A percentile compares a stretch with the other conserved stretches of the same genome.
These are phyloP conservation scores for Gulo gulo DNA, from an alignment of 2,113 vertebrate genomes.

Conservation along the genomic window DNA sequence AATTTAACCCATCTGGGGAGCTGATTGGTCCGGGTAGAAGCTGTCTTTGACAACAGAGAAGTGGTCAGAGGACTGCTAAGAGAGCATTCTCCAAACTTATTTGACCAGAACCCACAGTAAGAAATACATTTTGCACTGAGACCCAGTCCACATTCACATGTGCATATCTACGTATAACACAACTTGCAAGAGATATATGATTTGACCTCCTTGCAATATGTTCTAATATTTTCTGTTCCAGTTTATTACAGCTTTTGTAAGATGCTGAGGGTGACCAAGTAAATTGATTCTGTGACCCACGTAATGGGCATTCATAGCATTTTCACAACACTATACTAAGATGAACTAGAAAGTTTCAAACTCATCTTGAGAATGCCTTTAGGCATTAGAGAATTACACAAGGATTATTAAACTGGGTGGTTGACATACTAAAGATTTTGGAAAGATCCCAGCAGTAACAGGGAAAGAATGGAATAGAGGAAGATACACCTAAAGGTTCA, in stretches of 20 bases:
- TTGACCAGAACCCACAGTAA: neutral
- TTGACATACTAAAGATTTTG: neutral
- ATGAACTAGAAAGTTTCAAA: neutral
- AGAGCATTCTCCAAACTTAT: neutral
- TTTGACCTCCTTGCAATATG: neutral
- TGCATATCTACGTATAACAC: neutral
- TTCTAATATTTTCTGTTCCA: neutral
- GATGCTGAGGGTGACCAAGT: neutral
- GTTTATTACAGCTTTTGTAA: neutral
- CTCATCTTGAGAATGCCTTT: neutral
- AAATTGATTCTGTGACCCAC: neutral
- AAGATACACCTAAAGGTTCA: too few species aligned
- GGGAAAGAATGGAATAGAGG: neutral
- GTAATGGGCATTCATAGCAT: neutral
- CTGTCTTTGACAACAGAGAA: neutral
- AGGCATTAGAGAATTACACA: neutral
- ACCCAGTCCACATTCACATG: fast-evolving
- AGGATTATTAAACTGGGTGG: neutral
- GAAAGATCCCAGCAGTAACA: neutral
- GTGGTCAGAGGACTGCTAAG: neutral
- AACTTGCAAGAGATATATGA: neutral
- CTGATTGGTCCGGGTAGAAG: fast-evolving
- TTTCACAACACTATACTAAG: neutral
- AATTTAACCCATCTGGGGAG: neutral
- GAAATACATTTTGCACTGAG: neutral